Evolutionary conservation across 2,113 vertebrate species (phyloP).

Genomic region (Triplophysa rosa): DNA sequence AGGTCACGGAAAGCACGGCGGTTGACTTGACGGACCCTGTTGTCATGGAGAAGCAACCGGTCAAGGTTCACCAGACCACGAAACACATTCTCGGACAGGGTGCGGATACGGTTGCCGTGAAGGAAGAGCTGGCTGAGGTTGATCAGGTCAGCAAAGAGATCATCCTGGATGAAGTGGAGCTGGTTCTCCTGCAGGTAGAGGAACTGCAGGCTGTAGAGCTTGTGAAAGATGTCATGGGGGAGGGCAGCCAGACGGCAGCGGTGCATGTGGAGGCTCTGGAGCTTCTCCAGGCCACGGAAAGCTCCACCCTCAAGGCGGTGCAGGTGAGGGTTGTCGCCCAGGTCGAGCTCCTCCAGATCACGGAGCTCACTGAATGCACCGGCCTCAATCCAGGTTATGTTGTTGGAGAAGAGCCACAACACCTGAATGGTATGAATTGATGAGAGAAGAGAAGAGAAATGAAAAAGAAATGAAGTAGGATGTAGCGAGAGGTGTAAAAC

Average conservation of each 20-base stretch:
- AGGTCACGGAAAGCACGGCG: constrained; percentile 87
- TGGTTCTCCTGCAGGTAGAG: constrained; percentile 97
- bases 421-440: constrained; percentile 63
- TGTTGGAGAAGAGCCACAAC: constrained; percentile 98
- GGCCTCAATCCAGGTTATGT: constrained; percentile 92
- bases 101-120: constrained; percentile 91
- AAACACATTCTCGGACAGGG: constrained; percentile 89
- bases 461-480: too few relatives aligned
- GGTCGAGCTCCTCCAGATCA: constrained; percentile 94
- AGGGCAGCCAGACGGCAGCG: constrained; percentile 89
- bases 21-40: constrained; percentile 87
- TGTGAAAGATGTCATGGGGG: constrained; percentile 88
- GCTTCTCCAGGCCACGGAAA: constrained; percentile 90
- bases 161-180: constrained; percentile 92
- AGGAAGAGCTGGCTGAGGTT: constrained; percentile 96
- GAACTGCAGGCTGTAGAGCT: constrained; percentile 95
- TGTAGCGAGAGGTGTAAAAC: too few relatives aligned
- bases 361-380: constrained; percentile 93
- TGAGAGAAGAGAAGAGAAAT: background rate
- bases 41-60: constrained; percentile 92
- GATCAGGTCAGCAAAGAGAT: constrained; percentile 93
- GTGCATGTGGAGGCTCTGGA: constrained; percentile 95
- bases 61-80: constrained; percentile 89
- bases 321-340: constrained; percentile 91
- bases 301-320: constrained; percentile 88